Conservation (phyloP, 2,113 vertebrate genomes). For the Eudyptes chrysolophus region DNA sequence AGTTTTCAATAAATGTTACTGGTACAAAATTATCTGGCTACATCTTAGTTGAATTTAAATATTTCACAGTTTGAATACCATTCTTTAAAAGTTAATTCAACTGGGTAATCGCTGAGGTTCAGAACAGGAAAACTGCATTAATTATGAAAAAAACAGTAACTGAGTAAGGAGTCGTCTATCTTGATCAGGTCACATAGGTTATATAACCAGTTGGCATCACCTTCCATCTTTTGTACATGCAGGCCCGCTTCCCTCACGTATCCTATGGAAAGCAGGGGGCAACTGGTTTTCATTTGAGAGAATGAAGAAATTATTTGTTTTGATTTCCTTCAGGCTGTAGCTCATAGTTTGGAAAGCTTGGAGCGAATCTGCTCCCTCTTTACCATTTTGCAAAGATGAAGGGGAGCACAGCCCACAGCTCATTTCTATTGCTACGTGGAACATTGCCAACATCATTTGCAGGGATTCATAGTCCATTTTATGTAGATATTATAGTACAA, state of each 20-base stretch:
- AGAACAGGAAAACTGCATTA: background rate
- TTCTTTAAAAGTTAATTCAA: background rate
- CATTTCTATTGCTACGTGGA: background rate
- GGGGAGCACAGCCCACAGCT: background rate
- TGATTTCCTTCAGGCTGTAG: background rate
- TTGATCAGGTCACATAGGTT: background rate
- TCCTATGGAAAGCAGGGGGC: background rate
- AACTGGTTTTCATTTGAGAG: background rate
- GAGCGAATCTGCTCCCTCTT: background rate
- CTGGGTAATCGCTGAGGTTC: background rate
- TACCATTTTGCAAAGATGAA: background rate
- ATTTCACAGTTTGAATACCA: background rate
- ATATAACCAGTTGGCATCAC: background rate
- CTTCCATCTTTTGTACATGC: background rate
- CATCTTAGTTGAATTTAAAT: background rate
- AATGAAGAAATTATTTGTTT: background rate
- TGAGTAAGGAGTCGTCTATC: background rate
- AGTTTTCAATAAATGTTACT: slow-evolving; percentile 25
- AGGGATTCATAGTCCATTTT: background rate
- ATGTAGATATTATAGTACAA: background rate
- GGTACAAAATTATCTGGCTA: background rate
- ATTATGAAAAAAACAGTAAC: background rate
- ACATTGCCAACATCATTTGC: background rate
- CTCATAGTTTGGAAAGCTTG: background rate
- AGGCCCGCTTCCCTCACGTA: background rate